Evolutionary conservation across 2,797 vertebrate genomes (phyloP), one percentile per base, ranked within the genome.

Genomic region (Sebastes iracundus): DNA sequence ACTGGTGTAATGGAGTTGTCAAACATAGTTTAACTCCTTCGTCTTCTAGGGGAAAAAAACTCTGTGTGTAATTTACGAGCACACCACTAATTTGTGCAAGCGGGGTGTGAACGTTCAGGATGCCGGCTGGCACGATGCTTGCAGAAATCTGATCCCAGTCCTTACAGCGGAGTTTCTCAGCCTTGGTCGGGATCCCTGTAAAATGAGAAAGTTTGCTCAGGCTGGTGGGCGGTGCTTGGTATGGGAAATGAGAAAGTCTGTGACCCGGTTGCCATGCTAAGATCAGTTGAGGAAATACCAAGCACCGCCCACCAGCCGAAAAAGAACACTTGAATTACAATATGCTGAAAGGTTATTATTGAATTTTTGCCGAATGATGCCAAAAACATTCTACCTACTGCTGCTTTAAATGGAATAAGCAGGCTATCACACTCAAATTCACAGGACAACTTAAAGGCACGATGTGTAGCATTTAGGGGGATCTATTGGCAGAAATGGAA

Each of bases 1-100:
- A 79, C 66, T 82, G 72, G 76, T 58, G 83, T 90, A 90, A 89
- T 81, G 70, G 53, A 85, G 74, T 49, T 89, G 90, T 91, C 89
- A 88, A 88, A 91, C 78, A 80, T 74, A 66, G 73, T 91, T 90
- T 85, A 87, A 88, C 71, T 83, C 79, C 59, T 75, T 85, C 8
- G 22, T 73, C 64, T 74, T 59, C 16, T 4, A 8, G 12, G 42
- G 69, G 42, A 74, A 64, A 75, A 46, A 49, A 62, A 52, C 72
- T 49, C 49, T 69, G 79, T 6, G 63, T 75, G 73, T 83, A 58
- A 90, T 89, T 91, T 89, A 85, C 20, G 3, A 85, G 75, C 63
- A 16, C 63, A 16, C 72, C 55, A 33, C 83, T 85, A 84, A 90
- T 85, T 82, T 83, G 67, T 81, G 72, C 18, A 23, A 76, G 52